Evolutionary conservation across 2,888 invertebrate species (phyloP), one percentile per base, ranked within the genome.

Genomic region (Netelia inedita): DNA sequence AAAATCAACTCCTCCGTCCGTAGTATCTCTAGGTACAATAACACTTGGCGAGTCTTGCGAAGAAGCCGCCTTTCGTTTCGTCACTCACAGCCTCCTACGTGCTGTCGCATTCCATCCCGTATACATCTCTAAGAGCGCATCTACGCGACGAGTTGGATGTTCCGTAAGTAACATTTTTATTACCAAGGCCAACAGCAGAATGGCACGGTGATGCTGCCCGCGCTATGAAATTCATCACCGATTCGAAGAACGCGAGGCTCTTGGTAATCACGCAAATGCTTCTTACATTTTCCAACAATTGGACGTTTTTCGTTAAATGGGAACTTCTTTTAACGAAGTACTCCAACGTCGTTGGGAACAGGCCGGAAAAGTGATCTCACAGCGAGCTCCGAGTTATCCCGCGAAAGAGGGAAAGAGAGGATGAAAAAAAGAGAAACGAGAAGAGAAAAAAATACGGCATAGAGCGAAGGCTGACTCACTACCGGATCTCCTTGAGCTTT

Each of bases 401-500:
- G 69, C 50, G 55, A 65, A 23, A 16, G 41, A 46, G 66, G 65
- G 21, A 28, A 68, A 28, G 23, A 46, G 8, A 19, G 10, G 41
- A 35, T 35, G 35, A 35, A 55, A 55, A 35, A 81, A 85, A 46
- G 63, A 72, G 59, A 79, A 74, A 59, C 59, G 69, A 78, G 63
- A 75, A 83, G 79, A 86, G 88, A 74, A 83, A 86, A 90, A 90
- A 91, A 91, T 89, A 90, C 88, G 88, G 89, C 91, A 91, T 91
- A 89, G 87, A 89, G 89, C 79, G 66, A 83, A 78, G 85, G 88
- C 88, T 92, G 91, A 91, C 87, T 92, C 92, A 91, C 89, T 91
- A 91, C 91, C 88, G 83, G 92, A 90, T 92, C 90, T 92, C 92
- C 92, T 92, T 92, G 91, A 91, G 88, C 89, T 87, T 89, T 91